These are phyloP conservation scores for Leiothrix lutea DNA, from an alignment of 2,113 vertebrate species.

Conservation along the genomic window DNA sequence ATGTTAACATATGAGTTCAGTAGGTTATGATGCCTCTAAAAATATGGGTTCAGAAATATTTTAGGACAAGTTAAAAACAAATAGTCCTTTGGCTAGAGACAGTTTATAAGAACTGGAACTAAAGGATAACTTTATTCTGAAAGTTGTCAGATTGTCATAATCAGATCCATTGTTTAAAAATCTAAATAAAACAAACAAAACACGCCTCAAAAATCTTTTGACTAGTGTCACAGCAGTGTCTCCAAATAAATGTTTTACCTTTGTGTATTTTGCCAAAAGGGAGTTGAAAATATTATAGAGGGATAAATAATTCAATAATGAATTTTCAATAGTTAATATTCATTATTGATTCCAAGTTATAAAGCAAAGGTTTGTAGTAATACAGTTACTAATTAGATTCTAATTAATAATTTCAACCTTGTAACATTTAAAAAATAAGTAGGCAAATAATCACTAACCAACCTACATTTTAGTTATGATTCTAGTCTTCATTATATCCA, in stretches of 20 bases:
- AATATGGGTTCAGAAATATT: not conserved
- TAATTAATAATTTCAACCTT: slow-evolving; percentile 60
- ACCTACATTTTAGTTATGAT: slow-evolving; percentile 17
- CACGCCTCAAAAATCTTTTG: not conserved
- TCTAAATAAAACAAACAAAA: not conserved
- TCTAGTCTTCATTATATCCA: slow-evolving; percentile 25
- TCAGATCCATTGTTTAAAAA: not conserved
- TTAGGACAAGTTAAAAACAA: not conserved
- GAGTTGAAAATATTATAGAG: not conserved
- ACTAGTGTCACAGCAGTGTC: not conserved
- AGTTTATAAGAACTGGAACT: not conserved
- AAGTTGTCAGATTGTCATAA: not conserved
- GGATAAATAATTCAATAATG: slow-evolving; percentile 2
- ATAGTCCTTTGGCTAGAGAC: not conserved
- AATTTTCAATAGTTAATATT: slow-evolving; percentile 28
- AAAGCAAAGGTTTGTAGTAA: slow-evolving; percentile 43
- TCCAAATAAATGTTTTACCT: not conserved
- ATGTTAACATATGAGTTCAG: not conserved
- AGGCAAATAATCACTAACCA: slow-evolving; percentile 42
- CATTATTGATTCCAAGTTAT: slow-evolving; percentile 42
- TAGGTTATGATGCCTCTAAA: not conserved
- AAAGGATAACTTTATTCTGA: not conserved
- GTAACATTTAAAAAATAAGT: slow-evolving; percentile 57
- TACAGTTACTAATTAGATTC: slow-evolving; percentile 58
- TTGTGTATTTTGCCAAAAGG: slow-evolving; percentile 1